Conservation (phyloP, 2,797 vertebrate species). For the Paratrypauchen microcephalus region DNA sequence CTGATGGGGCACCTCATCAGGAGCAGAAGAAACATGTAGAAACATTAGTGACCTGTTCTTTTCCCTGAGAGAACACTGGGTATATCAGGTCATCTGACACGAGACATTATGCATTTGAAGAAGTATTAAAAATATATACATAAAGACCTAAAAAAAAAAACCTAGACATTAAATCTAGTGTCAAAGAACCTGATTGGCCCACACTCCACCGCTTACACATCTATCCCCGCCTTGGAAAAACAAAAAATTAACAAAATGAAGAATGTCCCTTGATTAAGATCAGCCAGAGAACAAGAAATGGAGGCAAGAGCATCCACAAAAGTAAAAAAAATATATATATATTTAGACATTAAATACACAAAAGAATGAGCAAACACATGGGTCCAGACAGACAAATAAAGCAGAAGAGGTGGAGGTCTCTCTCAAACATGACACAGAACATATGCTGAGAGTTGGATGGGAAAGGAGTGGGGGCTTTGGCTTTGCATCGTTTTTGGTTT, state of each 20-base stretch:
- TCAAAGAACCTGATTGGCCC: conserved; percentile 57
- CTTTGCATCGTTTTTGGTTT: conserved; percentile 49
- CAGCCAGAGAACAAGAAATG: conserved; percentile 79
- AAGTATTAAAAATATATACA: not conserved
- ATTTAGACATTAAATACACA: conserved; percentile 59
- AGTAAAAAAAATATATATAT: conserved; percentile 68
- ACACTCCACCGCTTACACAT: conserved; percentile 54
- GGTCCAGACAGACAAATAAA: conserved; percentile 57
- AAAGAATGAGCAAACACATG: conserved; percentile 47
- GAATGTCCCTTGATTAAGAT: conserved; percentile 60
- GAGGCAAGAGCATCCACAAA: conserved; percentile 80
- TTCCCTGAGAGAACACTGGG: conserved; percentile 10
- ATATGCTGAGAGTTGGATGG: conserved; percentile 81
- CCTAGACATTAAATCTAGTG: conserved; percentile 32
- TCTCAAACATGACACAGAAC: conserved; percentile 84
- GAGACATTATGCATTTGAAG: not conserved
- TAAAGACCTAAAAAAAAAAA: not conserved
- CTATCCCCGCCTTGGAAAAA: conserved; percentile 73
- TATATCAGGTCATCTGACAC: conserved; percentile 53
- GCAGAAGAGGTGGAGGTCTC: conserved; percentile 70
- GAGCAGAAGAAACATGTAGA: not conserved
- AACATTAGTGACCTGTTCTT: conserved; percentile 43
- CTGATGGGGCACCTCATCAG: too few species aligned
- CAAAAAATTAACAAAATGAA: conserved; percentile 34
- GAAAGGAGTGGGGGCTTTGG: conserved; percentile 63